phyloP scores from a whole-genome alignment of 2,797 vertebrate genomes.

The Anisognathus igniventris region DNA sequence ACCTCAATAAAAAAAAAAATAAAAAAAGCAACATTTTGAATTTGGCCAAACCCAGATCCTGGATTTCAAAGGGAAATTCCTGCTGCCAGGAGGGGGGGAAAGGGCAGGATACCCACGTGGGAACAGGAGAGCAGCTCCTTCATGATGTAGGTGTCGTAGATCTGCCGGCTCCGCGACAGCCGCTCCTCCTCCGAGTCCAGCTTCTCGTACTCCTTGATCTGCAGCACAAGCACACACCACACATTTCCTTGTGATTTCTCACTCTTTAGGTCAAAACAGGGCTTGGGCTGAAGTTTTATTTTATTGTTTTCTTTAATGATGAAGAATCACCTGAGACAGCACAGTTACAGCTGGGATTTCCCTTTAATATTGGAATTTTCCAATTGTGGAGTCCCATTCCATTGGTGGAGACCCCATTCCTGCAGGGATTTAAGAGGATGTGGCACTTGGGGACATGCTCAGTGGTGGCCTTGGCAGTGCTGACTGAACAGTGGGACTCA shows the following conservation, averaged over 20 bases:
- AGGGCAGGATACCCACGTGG: slow-evolving; percentile 77
- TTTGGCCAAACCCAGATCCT: neutral
- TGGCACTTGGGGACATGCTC: neutral
- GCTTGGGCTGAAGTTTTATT: neutral
- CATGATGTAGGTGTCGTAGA: slow-evolving; percentile 95
- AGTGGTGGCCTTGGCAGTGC: neutral
- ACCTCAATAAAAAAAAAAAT: neutral
- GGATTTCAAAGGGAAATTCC: neutral
- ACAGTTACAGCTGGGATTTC: accelerated
- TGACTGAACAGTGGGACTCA: neutral
- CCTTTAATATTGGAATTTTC: neutral
- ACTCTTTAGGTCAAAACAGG: neutral
- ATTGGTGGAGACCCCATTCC: neutral
- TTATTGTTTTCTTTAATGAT: neutral
- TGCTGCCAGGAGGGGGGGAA: neutral
- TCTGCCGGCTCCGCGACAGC: slow-evolving; percentile 86
- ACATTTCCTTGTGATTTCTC: accelerated
- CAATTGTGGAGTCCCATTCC: neutral
- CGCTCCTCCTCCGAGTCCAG: slow-evolving; percentile 92
- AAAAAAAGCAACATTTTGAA: accelerated
- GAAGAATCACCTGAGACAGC: neutral
- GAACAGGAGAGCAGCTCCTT: slow-evolving; percentile 96
- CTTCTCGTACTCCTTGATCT: slow-evolving; percentile 98
- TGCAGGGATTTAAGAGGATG: neutral
- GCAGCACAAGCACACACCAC: neutral